Percentiles rank a stretch among this genome's conserved stretches.
Conservation (phyloP, 1,140 invertebrate genomes). For the Drosophila asahinai region DNA sequence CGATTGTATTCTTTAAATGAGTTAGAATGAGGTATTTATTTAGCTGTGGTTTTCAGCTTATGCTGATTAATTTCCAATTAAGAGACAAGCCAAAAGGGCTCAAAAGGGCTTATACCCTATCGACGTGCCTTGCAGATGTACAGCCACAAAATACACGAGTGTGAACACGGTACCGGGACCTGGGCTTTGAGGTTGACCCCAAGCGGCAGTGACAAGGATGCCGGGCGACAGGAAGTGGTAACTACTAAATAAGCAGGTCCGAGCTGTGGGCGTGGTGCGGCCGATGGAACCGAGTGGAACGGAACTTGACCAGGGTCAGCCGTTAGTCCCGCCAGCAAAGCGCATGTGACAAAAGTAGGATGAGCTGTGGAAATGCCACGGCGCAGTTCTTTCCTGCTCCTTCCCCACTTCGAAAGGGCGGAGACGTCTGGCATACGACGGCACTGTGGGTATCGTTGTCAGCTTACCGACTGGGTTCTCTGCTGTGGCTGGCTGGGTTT, state of each 20-base stretch:
- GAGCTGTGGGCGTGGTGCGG: conserved; percentile 52
- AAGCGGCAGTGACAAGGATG: conserved; percentile 47
- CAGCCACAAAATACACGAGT: conserved; percentile 44
- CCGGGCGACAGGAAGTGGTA: conserved; percentile 57
- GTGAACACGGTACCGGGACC: conserved; percentile 47
- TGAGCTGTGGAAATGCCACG: conserved; percentile 49
- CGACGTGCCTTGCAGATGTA: background rate
- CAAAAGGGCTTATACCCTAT: background rate
- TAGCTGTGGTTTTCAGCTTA: background rate
- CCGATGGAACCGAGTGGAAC: conserved; percentile 36
- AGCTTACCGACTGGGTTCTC: conserved; percentile 45
- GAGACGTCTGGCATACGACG: conserved; percentile 24
- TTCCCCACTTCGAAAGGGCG: conserved; percentile 6
- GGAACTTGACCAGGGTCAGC: conserved; percentile 45
- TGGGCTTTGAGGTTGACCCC: conserved; percentile 44
- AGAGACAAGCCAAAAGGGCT: background rate
- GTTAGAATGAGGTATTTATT: background rate
- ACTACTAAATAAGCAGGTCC: conserved; percentile 58
- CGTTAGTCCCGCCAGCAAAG: conserved; percentile 20
- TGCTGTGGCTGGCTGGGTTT: conserved; percentile 33
- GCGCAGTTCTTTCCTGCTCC: conserved; percentile 9
- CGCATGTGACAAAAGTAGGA: conserved; percentile 66
- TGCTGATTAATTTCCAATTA: too few relatives aligned
- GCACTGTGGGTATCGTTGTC: conserved; percentile 40
- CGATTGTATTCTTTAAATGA: background rate